Evolutionary conservation across 2,797 vertebrate species (phyloP), one percentile per base, ranked within the genome.

Genomic region (Ctenopoma kingsleyae): DNA sequence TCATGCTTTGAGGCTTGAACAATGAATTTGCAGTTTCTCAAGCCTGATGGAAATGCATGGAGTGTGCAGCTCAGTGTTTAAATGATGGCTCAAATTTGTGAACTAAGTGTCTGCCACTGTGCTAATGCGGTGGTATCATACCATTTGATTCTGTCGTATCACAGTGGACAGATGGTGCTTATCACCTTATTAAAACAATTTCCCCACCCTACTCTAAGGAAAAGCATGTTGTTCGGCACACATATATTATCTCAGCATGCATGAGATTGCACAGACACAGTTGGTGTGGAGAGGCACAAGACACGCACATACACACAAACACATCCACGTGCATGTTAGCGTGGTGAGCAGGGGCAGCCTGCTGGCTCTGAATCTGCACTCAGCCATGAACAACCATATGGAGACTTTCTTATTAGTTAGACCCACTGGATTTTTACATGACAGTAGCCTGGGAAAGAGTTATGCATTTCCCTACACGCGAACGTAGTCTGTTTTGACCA

Each of bases 341-440:
- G 6, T 49, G 57, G 70, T 12, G 54, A 67, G 41, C n/a, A 2
- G 9, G 54, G 50, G 32, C 19, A 17, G 41, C 38, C 64, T 2
- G 0, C 50, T 32, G 53, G 73, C 65, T 81, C 56, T 66, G 52
- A 72, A 78, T 74, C 57, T 57, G 54, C 80, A 75, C 62, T 64
- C 69, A 85, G 65, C 74, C 79, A 74, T 74, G 61, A 82, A 77
- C 76, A 49, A 35, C 71, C 88, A 86, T 82, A 89, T 83, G 90
- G 80, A 76, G 55, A 27, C 22, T 60, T 43, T 66, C 50, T 51
- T 72, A 25, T 65, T 46, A 36, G 55, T 55, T 41, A 61, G 82
- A 75, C 72, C 43, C 25, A 3, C 57, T 68, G 61, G 44, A 40
- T 40, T 40, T 13, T 40, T 40, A 40, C 38, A 16, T 4, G 4